Conservation (phyloP, 2,888 invertebrate genomes). For the Apodemia hepburni region DNA sequence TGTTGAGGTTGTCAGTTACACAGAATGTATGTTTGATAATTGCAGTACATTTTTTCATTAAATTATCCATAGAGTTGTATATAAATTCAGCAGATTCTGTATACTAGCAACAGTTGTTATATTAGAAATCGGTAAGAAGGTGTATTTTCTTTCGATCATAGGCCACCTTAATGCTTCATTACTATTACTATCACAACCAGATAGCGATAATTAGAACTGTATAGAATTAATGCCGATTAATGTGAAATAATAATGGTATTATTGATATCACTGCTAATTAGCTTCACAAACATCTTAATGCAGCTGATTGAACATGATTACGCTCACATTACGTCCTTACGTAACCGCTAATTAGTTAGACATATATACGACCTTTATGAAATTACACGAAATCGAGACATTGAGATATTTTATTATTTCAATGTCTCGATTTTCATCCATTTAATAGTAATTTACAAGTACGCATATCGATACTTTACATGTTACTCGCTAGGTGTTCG, state of each 20-base stretch:
- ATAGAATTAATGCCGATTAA: neutral
- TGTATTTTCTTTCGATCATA: too few relatives aligned
- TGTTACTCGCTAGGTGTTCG: constrained; percentile 58
- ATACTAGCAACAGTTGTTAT: too few relatives aligned
- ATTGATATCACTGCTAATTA: constrained; percentile 18
- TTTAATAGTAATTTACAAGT: constrained; percentile 52
- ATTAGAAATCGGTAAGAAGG: too few relatives aligned
- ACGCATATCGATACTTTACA: constrained; percentile 41
- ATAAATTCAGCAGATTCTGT: too few relatives aligned
- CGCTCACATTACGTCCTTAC: constrained; percentile 7
- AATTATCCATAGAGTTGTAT: too few relatives aligned
- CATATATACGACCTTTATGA: constrained; percentile 37
- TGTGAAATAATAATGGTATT: neutral
- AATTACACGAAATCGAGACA: neutral
- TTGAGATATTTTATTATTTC: neutral
- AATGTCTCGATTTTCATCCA: constrained; percentile 29
- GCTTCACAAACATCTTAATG: constrained; percentile 15
- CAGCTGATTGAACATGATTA: constrained; percentile 16
- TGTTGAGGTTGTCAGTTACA: too few relatives aligned
- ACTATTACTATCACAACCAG: neutral
- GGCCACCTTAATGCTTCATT: too few relatives aligned
- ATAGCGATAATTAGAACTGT: neutral
- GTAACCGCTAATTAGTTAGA: constrained; percentile 52
- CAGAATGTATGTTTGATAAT: too few relatives aligned
- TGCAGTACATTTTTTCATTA: too few relatives aligned